Evolutionary conservation across 2,797 vertebrate species (phyloP), one percentile per base, ranked within the genome.

Genomic region (Sylvia borin): DNA sequence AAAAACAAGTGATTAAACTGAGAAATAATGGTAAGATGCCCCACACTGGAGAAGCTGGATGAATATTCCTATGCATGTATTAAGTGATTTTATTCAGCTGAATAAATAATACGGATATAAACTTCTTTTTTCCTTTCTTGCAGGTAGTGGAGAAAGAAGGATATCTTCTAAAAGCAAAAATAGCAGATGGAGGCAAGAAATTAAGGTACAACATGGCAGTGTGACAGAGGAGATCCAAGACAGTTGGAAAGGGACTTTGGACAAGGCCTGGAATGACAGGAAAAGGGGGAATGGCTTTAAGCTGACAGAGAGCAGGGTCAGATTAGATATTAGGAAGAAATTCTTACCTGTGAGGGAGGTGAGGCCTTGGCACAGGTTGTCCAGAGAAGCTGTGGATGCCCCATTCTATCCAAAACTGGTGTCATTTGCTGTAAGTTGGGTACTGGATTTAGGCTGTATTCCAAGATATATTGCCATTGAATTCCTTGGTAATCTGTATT

Each of bases 181-280:
- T 99, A 97, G 98, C 98, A 71, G 99, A 99, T 9, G 98, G 98
- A n/a, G 99, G 99, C 62, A 99, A 99, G 96, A 99, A 99, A 96
- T 97, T 98, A 97, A 99, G 98, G 98, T 99, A 98, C 64, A 66
- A 38, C 11, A 19, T 40, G 8, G 53, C 14, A 34, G 50, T 25
- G 22, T 72, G 82, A 19, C 11, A 34, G 42, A 70, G 34, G 22
- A 17, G 31, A 9, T 34, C 26, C 42, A 34, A 26, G 21, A 18
- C 20, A 31, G 3, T 3, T 31, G 65, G 48, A 34, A 20, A 18
- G 42, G 34, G 34, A 10, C 13, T 20, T 58, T 7, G 50, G 8
- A 40, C 4, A 32, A 32, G 13, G 18, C 4, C 8, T 64, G n/a
- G 16, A 58, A 11, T 17, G 26, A 25, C 19, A 58, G 18, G 22